Base-by-base conservation (phyloP, 1,140 invertebrate genomes). In the Scylla paramamosain region DNA sequence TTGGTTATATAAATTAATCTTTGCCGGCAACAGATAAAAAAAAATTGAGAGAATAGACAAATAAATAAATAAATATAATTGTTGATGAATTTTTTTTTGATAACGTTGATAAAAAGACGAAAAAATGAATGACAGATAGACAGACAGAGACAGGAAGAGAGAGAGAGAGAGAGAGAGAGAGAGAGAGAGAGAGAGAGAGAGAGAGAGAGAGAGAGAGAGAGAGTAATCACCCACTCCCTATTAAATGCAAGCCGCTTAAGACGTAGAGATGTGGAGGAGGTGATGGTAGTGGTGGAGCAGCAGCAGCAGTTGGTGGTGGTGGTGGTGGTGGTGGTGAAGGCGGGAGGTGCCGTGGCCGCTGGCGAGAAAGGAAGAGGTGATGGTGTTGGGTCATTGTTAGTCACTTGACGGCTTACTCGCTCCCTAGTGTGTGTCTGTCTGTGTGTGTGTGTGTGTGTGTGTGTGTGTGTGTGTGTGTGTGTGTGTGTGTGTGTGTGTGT, bases 381-480 rank as follows among this genome's bases (percentile, higher is more conserved):
- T 39, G 86, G 86, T 32, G 86, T 88, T 39, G 67, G 20, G 4
- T 77, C n/a, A 77, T 77, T 77, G 67, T 77, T n/a, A 77, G 67
- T 77, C 67, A 77, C 25, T 77, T 77, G 20, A 77, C 67, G 67
- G 67, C 67, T 77, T n/a, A 77, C n/a, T 77, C 67, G 67, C 67
- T 77, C 67, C 67, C 45, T 39, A 4, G 86, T 88, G 86, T 88
- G 86, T 88, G 86, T 88, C 12, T 88, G 86, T 88, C 12, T 88
- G 86, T 86, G 86, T 88, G 86, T 31, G 86, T 88, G 86, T 31
- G 86, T 88, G 86, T 8, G 31, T 29, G 86, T 8, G 45, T 29
- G 32, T 29, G 83, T 31, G 32, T 86, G 32, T 29, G 32, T 39
- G 32, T 29, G 83, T 12, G 32, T 29, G 83, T 14, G 77, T 83